These are phyloP conservation scores for Aphidius gifuensis DNA, from an alignment of 1,140 invertebrate genomes.

Conservation along the genomic window DNA sequence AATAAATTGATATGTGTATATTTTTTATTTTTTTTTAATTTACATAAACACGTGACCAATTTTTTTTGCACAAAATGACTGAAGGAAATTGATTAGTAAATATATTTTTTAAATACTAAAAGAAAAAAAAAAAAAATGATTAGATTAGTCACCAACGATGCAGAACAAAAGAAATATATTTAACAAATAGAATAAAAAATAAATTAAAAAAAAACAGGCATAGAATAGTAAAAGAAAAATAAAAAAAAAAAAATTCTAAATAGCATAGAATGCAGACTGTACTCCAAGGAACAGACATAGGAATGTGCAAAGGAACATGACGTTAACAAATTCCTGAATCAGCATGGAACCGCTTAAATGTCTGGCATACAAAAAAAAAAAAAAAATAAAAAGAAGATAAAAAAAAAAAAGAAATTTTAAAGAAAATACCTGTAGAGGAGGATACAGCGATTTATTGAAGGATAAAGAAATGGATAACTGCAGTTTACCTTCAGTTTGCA, in stretches of 20 bases:
- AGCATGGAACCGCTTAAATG: constrained; percentile 8
- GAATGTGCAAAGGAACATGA: constrained; percentile 15
- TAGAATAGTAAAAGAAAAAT: neutral
- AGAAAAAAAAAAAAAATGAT: no score
- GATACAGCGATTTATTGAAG: neutral
- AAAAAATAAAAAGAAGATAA: neutral
- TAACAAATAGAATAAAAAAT: no score
- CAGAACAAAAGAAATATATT: no score
- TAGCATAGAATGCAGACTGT: constrained; percentile 7
- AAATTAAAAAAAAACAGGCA: no score
- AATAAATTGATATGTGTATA: neutral
- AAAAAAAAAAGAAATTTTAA: no score
- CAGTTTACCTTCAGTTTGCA: neutral
- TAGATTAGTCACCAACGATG: no score
- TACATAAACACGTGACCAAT: neutral
- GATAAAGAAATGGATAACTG: neutral
- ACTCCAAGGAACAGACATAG: neutral
- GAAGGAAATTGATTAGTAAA: no score
- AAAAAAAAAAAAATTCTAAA: neutral
- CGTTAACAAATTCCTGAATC: constrained; percentile 24
- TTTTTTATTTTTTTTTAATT: neutral
- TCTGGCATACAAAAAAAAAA: constrained; percentile 1
- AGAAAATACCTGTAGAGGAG: neutral
- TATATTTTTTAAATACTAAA: no score
- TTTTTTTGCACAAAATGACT: neutral